phyloP scores from a whole-genome alignment of 2,888 invertebrate genomes.

The Heteromurus nitidus region DNA sequence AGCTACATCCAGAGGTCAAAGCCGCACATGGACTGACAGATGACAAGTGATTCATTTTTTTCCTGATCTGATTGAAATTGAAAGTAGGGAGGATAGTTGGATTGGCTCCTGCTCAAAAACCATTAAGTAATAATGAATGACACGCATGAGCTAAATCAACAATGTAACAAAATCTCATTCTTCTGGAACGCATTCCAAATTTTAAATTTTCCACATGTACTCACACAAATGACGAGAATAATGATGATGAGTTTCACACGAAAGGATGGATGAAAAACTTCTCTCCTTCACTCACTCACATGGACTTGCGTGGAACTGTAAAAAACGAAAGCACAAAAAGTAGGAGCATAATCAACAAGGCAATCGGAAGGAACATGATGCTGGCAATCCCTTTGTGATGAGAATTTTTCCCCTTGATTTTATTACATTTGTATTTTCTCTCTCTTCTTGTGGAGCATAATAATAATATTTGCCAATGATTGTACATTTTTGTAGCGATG shows the following conservation, averaged over 20 bases:
- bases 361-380: not conserved
- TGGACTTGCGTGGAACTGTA: not conserved
- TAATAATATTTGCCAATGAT: not conserved
- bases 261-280: conserved; percentile 1
- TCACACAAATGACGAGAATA: not conserved
- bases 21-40: conserved; percentile 29
- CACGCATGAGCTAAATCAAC: conserved; percentile 11
- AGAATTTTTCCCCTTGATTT: not conserved
- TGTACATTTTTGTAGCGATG: not conserved
- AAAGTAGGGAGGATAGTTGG: not conserved
- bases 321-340: conserved; percentile 4
- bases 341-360: not conserved
- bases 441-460: not conserved
- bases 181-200: conserved; percentile 16
- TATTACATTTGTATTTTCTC: not conserved
- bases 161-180: not conserved
- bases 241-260: conserved; percentile 26
- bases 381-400: conserved; percentile 27
- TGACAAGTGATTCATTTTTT: conserved; percentile 28
- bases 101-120: not conserved
- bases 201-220: conserved; percentile 14
- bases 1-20: conserved; percentile 14
- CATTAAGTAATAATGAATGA: not conserved
- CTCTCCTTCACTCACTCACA: not conserved
- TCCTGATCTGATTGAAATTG: conserved; percentile 5